Conservation (phyloP, 2,888 invertebrate genomes). For the Leptopilina drosophilae region DNA sequence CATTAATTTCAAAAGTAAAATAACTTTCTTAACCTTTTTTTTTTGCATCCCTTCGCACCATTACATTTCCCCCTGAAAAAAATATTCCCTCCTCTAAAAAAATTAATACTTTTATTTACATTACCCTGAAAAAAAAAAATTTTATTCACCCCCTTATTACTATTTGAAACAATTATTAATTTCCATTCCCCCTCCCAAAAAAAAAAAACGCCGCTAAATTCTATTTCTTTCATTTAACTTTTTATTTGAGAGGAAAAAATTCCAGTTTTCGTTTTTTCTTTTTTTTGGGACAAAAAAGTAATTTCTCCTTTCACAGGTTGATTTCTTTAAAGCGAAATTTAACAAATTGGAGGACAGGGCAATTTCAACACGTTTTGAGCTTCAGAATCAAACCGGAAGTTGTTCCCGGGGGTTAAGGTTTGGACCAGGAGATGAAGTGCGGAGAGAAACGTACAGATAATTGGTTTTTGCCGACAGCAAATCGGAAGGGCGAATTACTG, state of each 20-base stretch:
- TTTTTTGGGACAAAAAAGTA: not conserved
- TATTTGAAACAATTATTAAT: no score
- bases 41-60: not conserved
- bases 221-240: not conserved
- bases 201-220: no score
- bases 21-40: constrained; percentile 15
- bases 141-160: not conserved
- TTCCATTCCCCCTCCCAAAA: no score
- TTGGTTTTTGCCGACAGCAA: constrained; percentile 42
- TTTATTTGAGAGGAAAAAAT: not conserved
- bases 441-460: constrained; percentile 29
- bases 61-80: not conserved
- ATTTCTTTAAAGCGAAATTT: not conserved
- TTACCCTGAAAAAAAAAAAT: not conserved
- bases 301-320: not conserved
- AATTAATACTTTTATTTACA: no score
- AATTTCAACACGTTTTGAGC: constrained; percentile 40
- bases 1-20: constrained; percentile 37
- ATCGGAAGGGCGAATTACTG: constrained; percentile 44
- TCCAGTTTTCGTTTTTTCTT: not conserved
- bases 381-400: constrained; percentile 50
- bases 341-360: constrained; percentile 13
- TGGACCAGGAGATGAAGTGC: constrained; percentile 40
- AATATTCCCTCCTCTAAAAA: not conserved
- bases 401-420: constrained; percentile 35